phyloP scores from a whole-genome alignment of 2,797 vertebrate species.

The Hylomyscus alleni region DNA sequence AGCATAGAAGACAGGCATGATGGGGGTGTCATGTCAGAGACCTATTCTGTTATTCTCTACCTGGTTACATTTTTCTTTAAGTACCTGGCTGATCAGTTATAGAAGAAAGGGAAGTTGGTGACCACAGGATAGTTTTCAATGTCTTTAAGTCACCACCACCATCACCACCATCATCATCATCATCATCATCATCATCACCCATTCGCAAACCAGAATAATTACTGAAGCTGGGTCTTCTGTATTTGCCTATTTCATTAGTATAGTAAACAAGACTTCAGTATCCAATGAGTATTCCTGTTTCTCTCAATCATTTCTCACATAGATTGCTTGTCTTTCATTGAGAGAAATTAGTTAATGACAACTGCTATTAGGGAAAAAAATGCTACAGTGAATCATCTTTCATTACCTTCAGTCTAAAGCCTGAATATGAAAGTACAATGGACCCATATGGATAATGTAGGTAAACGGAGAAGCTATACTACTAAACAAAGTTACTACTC shows the following conservation, averaged over 20 bases:
- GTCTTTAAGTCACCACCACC: neutral
- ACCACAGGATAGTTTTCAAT: neutral
- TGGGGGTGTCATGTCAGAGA: neutral
- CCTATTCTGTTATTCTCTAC: neutral
- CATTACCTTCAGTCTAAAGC: neutral
- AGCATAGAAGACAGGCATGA: too few relatives aligned
- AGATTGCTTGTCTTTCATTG: neutral
- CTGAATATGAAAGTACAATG: slow-evolving; percentile 2
- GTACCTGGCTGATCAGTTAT: neutral
- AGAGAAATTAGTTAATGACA: slow-evolving; percentile 21
- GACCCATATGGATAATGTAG: neutral
- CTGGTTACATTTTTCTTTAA: neutral
- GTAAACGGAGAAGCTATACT: neutral
- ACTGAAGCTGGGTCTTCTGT: neutral
- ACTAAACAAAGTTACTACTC: slow-evolving; percentile 19
- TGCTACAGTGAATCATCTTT: neutral
- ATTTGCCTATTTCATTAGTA: neutral
- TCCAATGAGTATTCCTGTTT: neutral
- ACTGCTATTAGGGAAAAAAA: neutral
- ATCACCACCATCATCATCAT: neutral
- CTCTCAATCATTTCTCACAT: neutral
- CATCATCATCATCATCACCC: neutral
- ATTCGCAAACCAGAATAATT: neutral
- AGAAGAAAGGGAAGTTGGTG: neutral
- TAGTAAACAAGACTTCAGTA: neutral